A percentile compares a stretch with the other conserved stretches of the same genome.
Conservation (phyloP, 2,797 vertebrate genomes). For the Moxostoma hubbsi region DNA sequence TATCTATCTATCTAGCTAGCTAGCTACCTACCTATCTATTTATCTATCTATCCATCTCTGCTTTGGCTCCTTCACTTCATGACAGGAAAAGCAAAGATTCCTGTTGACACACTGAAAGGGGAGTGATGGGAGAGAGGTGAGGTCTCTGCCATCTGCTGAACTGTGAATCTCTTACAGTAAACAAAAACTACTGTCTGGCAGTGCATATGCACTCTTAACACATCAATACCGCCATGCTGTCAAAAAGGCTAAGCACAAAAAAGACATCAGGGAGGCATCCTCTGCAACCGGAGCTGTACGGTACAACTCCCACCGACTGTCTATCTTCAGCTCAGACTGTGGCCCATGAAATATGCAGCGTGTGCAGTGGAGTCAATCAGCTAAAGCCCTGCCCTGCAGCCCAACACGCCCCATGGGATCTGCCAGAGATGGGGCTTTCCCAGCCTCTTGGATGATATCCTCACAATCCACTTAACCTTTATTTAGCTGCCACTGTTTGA, state of each 20-base stretch:
- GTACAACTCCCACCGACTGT: conserved; percentile 35
- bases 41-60: not conserved
- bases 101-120: conserved; percentile 35
- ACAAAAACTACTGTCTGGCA: conserved; percentile 44
- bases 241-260: conserved; percentile 28
- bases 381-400: conserved; percentile 69
- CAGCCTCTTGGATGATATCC: conserved; percentile 65
- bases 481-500: conserved; percentile 67
- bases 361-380: conserved; percentile 71
- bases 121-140: conserved; percentile 21
- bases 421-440: conserved; percentile 63
- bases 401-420: conserved; percentile 66
- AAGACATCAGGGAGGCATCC: conserved; percentile 30
- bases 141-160: conserved; percentile 45
- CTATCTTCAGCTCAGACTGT: conserved; percentile 61
- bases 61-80: not conserved
- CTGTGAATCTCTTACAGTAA: conserved; percentile 50
- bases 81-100: conserved; percentile 11
- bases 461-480: conserved; percentile 75
- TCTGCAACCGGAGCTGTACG: not conserved
- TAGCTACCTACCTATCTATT: not conserved
- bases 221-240: conserved; percentile 59
- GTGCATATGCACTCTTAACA: conserved; percentile 53
- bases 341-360: conserved; percentile 74
- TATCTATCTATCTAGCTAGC: no score